These are phyloP conservation scores for Scaptomyza cyrtandrae DNA, from an alignment of 2,888 invertebrate genomes.

Conservation along the genomic window DNA sequence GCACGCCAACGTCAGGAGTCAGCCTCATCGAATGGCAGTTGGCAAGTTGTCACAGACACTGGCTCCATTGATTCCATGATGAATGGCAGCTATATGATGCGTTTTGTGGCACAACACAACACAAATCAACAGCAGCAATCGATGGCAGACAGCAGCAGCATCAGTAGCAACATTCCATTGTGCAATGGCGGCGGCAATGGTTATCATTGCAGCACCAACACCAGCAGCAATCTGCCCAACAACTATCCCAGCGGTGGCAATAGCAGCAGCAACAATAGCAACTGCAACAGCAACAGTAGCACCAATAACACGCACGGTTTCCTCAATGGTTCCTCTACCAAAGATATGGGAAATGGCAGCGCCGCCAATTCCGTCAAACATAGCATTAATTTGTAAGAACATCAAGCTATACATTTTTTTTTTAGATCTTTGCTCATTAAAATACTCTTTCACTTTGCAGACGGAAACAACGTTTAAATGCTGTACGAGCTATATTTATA, in stretches of 20 bases:
- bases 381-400: constrained; percentile 62
- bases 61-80: constrained; percentile 86
- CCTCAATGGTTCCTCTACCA: constrained; percentile 72
- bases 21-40: constrained; percentile 87
- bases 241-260: constrained; percentile 21
- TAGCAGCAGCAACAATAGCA: constrained; percentile 39
- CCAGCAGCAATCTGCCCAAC: constrained; percentile 34
- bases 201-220: constrained; percentile 18
- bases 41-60: constrained; percentile 89
- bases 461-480: constrained; percentile 81
- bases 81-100: constrained; percentile 81
- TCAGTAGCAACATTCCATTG: constrained; percentile 5
- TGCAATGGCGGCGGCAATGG: too few species aligned
- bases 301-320: constrained; percentile 67
- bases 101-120: constrained; percentile 57
- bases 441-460: constrained; percentile 45
- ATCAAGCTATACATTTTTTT: neutral
- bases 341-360: constrained; percentile 49
- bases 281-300: constrained; percentile 50
- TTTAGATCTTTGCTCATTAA: neutral
- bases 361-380: constrained; percentile 54
- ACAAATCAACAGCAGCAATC: constrained; percentile 18
- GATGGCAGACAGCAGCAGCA: constrained; percentile 16
- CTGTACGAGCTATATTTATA: constrained; percentile 81
- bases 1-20: constrained; percentile 87